A percentile compares a stretch with the other conserved stretches of the same genome.
These are phyloP conservation scores for Periparus ater DNA, from an alignment of 2,797 vertebrate genomes.

Conservation along the genomic window DNA sequence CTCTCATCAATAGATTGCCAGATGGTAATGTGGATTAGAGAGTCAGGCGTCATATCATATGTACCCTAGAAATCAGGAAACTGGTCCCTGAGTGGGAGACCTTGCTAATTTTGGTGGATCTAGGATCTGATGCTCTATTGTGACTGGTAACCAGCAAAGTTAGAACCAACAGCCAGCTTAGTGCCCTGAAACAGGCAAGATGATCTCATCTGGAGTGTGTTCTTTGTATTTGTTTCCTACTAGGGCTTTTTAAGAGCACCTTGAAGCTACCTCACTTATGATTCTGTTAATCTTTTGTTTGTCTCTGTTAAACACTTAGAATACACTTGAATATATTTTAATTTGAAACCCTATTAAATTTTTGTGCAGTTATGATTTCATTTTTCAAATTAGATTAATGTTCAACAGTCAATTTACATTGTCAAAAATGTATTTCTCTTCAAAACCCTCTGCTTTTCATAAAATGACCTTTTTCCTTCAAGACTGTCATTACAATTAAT, in stretches of 20 bases:
- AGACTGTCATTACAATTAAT: neutral
- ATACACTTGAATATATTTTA: neutral
- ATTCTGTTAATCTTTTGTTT: neutral
- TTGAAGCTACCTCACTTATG: neutral
- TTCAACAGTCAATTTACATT: neutral
- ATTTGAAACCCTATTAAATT: neutral
- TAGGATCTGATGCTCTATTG: neutral
- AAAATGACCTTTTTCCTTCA: neutral
- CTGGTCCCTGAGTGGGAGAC: neutral
- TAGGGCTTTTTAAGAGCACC: neutral
- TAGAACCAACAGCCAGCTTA: neutral
- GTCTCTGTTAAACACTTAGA: neutral
- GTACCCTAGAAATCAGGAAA: neutral
- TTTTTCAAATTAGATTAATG: neutral
- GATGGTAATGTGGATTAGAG: neutral
- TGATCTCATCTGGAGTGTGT: neutral
- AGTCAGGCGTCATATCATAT: neutral
- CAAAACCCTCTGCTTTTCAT: neutral
- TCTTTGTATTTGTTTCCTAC: neutral
- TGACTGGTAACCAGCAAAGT: neutral
- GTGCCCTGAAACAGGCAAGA: neutral
- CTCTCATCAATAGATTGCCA: neutral
- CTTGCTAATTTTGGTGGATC: neutral
- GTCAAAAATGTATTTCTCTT: neutral
- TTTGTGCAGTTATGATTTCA: neutral